Evolutionary conservation across 2,888 invertebrate genomes (phyloP).

Genomic region (Leptopilina drosophilae): DNA sequence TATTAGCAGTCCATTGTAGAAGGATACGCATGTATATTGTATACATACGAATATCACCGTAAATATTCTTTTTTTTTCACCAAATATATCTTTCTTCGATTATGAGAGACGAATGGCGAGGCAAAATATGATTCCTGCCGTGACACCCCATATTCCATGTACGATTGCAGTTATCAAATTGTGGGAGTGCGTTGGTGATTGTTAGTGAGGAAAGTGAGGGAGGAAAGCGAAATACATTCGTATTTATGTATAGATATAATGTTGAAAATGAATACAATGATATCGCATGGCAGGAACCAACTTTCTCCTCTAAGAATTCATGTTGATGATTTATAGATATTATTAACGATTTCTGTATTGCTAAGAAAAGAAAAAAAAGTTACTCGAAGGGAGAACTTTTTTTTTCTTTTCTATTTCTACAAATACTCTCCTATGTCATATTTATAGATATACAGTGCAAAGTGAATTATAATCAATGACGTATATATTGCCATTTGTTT

Average conservation of each 20-base stretch:
- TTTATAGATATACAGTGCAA: not conserved
- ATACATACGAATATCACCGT: too few species aligned
- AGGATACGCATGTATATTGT: too few species aligned
- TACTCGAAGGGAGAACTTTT: slow-evolving; percentile 18
- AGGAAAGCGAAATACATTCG: slow-evolving; percentile 23
- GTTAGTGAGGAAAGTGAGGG: slow-evolving; percentile 48
- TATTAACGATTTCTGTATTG: slow-evolving; percentile 22
- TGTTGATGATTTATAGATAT: slow-evolving; percentile 23
- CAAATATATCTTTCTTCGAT: not conserved
- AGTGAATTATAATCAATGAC: not conserved
- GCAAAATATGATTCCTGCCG: slow-evolving; percentile 31
- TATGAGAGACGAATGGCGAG: not conserved
- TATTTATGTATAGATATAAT: slow-evolving; percentile 39
- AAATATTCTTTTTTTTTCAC: not conserved
- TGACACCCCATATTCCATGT: slow-evolving; percentile 1
- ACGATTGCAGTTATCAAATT: slow-evolving; percentile 31
- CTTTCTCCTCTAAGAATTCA: not conserved
- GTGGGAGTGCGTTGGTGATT: slow-evolving; percentile 56
- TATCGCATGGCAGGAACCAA: not conserved
- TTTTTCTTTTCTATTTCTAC: not conserved
- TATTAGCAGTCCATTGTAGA: not conserved
- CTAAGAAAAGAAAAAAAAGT: not conserved
- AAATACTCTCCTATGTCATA: not conserved
- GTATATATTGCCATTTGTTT: not conserved
- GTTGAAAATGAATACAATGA: slow-evolving; percentile 54